A percentile compares a stretch with the other conserved stretches of the same genome.
These are phyloP conservation scores for Lepidochrysops patricia DNA, from an alignment of 2,888 invertebrate species.

Conservation along the genomic window DNA sequence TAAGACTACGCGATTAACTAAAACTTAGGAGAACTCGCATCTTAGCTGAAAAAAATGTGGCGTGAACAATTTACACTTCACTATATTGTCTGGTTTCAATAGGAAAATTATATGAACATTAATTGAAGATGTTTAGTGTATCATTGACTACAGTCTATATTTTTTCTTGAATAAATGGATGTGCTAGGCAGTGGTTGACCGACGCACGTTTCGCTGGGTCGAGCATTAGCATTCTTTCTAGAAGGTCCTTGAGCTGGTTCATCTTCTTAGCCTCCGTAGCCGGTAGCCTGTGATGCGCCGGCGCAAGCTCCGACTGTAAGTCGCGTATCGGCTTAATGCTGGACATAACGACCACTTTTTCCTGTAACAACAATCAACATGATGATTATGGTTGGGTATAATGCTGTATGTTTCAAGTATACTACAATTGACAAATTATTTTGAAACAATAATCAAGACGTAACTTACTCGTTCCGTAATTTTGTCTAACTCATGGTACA, in stretches of 20 bases:
- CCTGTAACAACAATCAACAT: constrained; percentile 85
- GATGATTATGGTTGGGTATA: no score
- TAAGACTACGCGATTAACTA: constrained; percentile 6
- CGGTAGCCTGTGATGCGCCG: constrained; percentile 89
- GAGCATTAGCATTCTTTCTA: constrained; percentile 92
- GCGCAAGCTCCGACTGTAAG: constrained; percentile 88
- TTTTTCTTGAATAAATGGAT: constrained; percentile 97
- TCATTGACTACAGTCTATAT: constrained; percentile 57
- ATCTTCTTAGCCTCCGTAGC: constrained; percentile 93
- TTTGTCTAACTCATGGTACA: constrained; percentile 97
- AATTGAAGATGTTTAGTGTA: no score
- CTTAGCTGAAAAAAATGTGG: not conserved
- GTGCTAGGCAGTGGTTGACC: constrained; percentile 94
- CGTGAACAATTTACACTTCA: not conserved
- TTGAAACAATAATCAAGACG: not conserved
- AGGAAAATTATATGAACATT: not conserved
- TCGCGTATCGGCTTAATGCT: constrained; percentile 91
- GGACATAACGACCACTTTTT: constrained; percentile 96
- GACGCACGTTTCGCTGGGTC: constrained; percentile 94
- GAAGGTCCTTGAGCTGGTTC: constrained; percentile 90
- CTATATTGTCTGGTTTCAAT: not conserved
- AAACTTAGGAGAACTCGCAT: not conserved
- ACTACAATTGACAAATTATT: no score
- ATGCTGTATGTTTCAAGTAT: no score
- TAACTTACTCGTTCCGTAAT: constrained; percentile 96